A percentile compares a stretch with the other conserved stretches of the same genome.
Conservation (phyloP, 2,113 vertebrate genomes). For the Takifugu bimaculatus region DNA sequence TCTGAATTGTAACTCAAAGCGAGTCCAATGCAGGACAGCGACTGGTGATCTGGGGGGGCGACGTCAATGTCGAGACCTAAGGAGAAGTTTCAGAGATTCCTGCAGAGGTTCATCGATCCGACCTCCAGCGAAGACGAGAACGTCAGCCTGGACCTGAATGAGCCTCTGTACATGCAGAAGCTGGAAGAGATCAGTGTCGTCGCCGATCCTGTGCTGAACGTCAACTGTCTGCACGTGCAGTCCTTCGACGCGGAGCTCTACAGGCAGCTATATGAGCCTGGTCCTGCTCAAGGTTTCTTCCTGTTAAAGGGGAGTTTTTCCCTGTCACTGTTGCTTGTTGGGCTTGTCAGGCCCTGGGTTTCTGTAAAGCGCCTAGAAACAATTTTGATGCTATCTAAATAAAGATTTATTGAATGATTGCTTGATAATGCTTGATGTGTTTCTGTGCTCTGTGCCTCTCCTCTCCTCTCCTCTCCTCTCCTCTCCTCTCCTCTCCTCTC, state of each 20-base stretch:
- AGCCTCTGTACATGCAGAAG: conserved; percentile 94
- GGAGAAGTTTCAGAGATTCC: conserved; percentile 94
- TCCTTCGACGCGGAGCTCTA: conserved; percentile 90
- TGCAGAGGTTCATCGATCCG: conserved; percentile 86
- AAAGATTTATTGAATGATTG: too few species aligned
- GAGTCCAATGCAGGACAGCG: conserved; percentile 87
- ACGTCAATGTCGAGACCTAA: conserved; percentile 93
- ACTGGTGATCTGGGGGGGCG: conserved; percentile 97
- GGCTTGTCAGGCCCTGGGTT: too few species aligned
- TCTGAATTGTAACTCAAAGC: conserved; percentile 35
- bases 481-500: too few species aligned
- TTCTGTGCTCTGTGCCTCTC: too few species aligned
- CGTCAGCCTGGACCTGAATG: conserved; percentile 84
- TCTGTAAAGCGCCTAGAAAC: too few species aligned
- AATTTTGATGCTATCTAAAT: too few species aligned
- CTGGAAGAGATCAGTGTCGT: conserved; percentile 95
- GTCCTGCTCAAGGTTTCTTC: too few species aligned
- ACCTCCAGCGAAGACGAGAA: conserved; percentile 86
- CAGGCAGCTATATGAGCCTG: conserved; percentile 76
- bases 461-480: too few species aligned
- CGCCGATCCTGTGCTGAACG: conserved; percentile 92
- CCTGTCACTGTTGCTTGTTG: too few species aligned
- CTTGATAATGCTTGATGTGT: too few species aligned
- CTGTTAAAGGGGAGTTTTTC: too few species aligned
- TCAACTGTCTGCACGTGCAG: conserved; percentile 88